phyloP scores from a whole-genome alignment of 2,888 invertebrate species.

The Aphelenchoides bicaudatus region DNA sequence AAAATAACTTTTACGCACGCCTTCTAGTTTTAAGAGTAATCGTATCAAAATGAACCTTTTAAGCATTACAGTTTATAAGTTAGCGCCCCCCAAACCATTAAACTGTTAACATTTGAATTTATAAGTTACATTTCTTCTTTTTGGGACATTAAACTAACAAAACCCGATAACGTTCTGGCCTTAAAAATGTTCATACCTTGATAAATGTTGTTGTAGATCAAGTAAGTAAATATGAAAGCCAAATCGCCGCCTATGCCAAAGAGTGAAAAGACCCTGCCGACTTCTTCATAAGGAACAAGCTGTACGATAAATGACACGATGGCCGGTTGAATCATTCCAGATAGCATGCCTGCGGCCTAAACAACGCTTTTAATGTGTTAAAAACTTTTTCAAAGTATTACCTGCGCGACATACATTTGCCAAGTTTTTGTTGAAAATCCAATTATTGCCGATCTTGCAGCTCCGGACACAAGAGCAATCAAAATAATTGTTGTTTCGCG shows the following conservation, averaged over 20 bases:
- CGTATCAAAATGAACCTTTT: too few relatives aligned
- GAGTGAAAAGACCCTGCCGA: constrained; percentile 41
- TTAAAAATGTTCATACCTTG: too few relatives aligned
- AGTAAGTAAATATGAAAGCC: constrained; percentile 37
- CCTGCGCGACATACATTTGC: constrained; percentile 44
- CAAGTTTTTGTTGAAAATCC: constrained; percentile 25
- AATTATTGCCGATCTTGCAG: constrained; percentile 30
- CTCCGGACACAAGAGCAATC: constrained; percentile 37
- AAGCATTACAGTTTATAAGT: too few relatives aligned
- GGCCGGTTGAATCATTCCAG: constrained; percentile 42
- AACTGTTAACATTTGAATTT: too few relatives aligned
- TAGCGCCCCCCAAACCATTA: too few relatives aligned
- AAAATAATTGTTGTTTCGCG: constrained; percentile 43
- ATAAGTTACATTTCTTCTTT: too few relatives aligned
- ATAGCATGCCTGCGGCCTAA: constrained; percentile 36
- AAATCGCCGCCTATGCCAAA: constrained; percentile 43
- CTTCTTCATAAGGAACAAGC: constrained; percentile 37
- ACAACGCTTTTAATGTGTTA: too few relatives aligned
- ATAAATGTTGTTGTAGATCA: constrained; percentile 38
- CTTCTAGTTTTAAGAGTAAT: too few relatives aligned
- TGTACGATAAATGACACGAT: constrained; percentile 39
- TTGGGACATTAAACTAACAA: too few relatives aligned
- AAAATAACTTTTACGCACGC: too few relatives aligned
- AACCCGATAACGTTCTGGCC: too few relatives aligned
- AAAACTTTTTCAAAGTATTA: too few relatives aligned